Conservation (phyloP, 2,113 vertebrate species). For the Saiga tatarica region DNA sequence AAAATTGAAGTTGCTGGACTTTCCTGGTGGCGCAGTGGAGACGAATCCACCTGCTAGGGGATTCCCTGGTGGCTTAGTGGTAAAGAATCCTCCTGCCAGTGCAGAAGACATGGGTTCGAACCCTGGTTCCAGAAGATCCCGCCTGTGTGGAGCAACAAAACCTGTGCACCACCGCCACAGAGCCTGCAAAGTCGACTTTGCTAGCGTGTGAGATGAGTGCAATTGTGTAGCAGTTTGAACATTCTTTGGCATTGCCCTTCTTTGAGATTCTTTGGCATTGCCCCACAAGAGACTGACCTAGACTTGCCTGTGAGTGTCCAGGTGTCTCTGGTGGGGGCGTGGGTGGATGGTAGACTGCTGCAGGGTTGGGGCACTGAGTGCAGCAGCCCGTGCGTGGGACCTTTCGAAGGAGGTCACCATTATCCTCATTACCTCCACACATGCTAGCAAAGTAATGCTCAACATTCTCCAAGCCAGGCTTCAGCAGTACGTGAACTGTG, state of each 20-base stretch:
- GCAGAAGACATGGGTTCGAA: too few relatives aligned
- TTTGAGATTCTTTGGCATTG: background rate
- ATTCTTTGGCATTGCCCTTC: background rate
- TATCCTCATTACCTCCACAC: background rate
- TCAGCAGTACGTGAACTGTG: background rate
- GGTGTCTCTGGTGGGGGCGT: background rate
- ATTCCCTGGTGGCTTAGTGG: background rate
- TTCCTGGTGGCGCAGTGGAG: background rate
- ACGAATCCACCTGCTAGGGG: background rate
- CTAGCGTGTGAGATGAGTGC: background rate
- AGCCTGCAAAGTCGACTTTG: background rate
- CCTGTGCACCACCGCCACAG: background rate
- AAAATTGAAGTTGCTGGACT: background rate
- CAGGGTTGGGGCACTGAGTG: background rate
- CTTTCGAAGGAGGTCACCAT: background rate
- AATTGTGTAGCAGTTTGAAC: background rate
- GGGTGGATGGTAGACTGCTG: background rate
- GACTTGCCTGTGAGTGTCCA: background rate
- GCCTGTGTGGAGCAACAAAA: background rate
- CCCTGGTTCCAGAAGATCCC: background rate
- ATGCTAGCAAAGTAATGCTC: background rate
- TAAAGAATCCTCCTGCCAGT: background rate
- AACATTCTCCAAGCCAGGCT: background rate
- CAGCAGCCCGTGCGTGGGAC: fast-evolving
- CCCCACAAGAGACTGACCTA: background rate